Evolutionary conservation across 2,888 invertebrate species (phyloP), one percentile per base, ranked within the genome.

Genomic region (Boloria euphrosyne): DNA sequence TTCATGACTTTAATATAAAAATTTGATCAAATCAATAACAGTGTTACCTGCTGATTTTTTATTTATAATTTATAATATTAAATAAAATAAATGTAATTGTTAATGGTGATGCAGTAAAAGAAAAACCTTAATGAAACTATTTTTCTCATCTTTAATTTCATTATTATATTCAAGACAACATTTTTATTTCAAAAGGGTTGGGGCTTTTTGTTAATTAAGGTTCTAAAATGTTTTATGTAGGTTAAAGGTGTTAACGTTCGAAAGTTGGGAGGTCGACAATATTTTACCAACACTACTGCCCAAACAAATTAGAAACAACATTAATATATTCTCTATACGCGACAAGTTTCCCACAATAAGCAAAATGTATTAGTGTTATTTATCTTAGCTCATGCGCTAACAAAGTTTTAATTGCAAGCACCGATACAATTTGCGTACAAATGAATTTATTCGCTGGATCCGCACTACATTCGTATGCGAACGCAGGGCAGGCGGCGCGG

Each of bases 351-450:
- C 86, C 86, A 85, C 87, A 90, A 91, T 92, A 92, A 91, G 89
- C 89, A 87, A 85, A 91, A 92, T 89, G 88, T 91, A 92, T 91
- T 91, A 90, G 90, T 85, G 89, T 90, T 92, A 91, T 92, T 92
- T 91, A 92, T 92, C 91, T 91, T 90, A 87, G 87, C 89, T 85
- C 82, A 85, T 86, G 88, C 88, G 86, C 86, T 86, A 90, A 85
- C 90, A 91, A 92, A 92, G 91, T 92, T 92, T 92, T 92, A 91
- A 92, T 92, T 92, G 91, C 91, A 87, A 90, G 89, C 89, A 89
- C 91, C 92, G 89, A 92, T 92, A 92, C 90, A 90, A 91, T 92
- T 91, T 90, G 90, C 90, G 89, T 90, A 89, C 88, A 91, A 92
- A 92, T 91, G 92, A 90, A 92, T 91, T 90, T 91, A 91, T 91